A percentile compares a stretch with the other conserved stretches of the same genome.
phyloP scores from a whole-genome alignment of 2,797 vertebrate genomes.

The Sarcoramphus papa region DNA sequence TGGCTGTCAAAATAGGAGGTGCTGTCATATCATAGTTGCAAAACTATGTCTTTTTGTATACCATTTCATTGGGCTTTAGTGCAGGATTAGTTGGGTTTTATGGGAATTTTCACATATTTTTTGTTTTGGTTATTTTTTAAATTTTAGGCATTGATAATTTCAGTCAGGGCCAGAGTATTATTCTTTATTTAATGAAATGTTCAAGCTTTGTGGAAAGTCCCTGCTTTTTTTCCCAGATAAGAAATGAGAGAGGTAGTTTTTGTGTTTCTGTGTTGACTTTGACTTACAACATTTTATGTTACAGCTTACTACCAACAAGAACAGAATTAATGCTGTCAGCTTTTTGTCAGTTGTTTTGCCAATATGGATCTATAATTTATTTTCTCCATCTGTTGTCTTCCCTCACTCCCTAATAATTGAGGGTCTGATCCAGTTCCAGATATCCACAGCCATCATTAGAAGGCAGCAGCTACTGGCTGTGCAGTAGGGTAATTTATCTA shows the following conservation, averaged over 20 bases:
- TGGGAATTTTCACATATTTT: neutral
- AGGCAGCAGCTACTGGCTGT: neutral
- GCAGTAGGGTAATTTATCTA: neutral
- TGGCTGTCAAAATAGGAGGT: neutral
- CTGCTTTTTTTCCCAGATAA: neutral
- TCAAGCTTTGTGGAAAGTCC: neutral
- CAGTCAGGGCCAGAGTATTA: neutral
- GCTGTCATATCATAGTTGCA: neutral
- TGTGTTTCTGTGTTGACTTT: neutral
- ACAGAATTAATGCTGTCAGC: neutral
- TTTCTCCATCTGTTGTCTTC: conserved; percentile 22
- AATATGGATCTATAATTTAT: conserved; percentile 4
- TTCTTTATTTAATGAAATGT: neutral
- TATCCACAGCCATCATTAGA: neutral
- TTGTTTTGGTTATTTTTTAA: neutral
- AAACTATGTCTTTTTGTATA: neutral
- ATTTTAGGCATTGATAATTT: neutral
- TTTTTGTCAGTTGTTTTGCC: conserved; percentile 26
- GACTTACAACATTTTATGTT: neutral
- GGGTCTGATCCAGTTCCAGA: conserved; percentile 16
- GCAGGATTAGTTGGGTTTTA: neutral
- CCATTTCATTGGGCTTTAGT: neutral
- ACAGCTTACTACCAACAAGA: neutral
- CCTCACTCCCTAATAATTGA: neutral
- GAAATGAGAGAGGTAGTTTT: neutral